Base-by-base conservation (phyloP, 2,888 invertebrate species). In the Gerris lacustris region DNA sequence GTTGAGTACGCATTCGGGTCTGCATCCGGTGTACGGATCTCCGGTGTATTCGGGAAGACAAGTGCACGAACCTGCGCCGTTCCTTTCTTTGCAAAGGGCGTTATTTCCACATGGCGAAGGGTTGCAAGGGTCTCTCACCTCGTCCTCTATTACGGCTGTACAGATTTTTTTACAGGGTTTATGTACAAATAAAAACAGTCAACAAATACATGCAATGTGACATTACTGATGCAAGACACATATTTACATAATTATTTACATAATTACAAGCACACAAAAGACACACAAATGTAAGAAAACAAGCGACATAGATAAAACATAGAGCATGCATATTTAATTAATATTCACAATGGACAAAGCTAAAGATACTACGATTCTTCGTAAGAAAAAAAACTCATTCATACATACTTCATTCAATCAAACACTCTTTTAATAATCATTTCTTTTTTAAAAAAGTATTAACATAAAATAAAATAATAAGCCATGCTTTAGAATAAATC, bases 21-120 rank as follows among this genome's bases (percentile, higher is more conserved):
- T 85, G 80, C 91, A 91, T 66, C 89, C 89, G 73, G 84, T 83
- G 79, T 90, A 90, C 45, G 92, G 90, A 81, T 91, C 90, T 68
- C 91, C 91, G 76, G 86, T 85, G 81, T 89, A 91, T 76, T 87
- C 87, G 73, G 86, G 85, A 77, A 88, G 80, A 80, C 92, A 92
- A 76, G 86, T 82, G 80, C 92, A 92, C 75, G 90, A 87, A 77
- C 89, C 90, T 75, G 87, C 89, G 78, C 88, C 88, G 78, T 88
- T 87, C 76, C 84, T 83, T 82, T 89, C 88, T 77, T 86, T 86
- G 81, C 92, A 92, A 74, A 88, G 81, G 69, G 92, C 88, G 81
- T 91, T 92, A 71, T 88, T 83, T 75, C 91, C 92, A 80, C 91
- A 92, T 69, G 91, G 91, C 75, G 88, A 87, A 76, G 90, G 89